Evolutionary conservation across 2,888 invertebrate genomes (phyloP).

Genomic region (Epinotia ramella): DNA sequence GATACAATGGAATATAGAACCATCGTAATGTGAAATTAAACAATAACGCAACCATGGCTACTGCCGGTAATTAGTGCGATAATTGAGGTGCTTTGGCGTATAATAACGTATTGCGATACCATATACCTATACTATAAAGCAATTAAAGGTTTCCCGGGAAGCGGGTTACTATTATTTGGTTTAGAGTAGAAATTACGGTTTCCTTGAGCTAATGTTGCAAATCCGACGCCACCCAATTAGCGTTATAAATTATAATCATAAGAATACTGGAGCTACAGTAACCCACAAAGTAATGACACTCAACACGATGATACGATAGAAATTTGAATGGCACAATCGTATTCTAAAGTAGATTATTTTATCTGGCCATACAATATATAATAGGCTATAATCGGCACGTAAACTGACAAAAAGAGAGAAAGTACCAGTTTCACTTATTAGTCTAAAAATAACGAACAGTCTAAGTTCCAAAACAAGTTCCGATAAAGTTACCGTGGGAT

Average conservation of each 20-base stretch:
- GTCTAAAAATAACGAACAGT: neutral
- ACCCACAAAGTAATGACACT: neutral
- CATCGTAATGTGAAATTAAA: conserved; percentile 12
- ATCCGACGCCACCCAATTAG: neutral
- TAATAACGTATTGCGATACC: neutral
- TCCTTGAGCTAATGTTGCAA: neutral
- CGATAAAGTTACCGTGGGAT: conserved; percentile 19
- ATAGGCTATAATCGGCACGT: too few species aligned
- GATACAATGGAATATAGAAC: conserved; percentile 25
- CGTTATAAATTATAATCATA: neutral
- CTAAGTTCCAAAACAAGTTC: neutral
- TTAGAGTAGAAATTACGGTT: neutral
- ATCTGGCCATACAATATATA: too few species aligned
- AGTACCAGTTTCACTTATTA: neutral
- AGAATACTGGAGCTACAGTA: neutral
- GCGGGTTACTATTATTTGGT: neutral
- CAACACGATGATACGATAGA: neutral
- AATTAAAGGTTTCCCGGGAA: neutral
- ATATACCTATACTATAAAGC: neutral
- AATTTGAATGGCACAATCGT: too few species aligned
- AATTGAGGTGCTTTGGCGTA: neutral
- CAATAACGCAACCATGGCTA: conserved; percentile 5
- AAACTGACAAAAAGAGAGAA: neutral
- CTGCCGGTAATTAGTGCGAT: neutral
- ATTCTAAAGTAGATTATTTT: too few species aligned